Base-by-base conservation (phyloP, 2,113 vertebrate genomes). In the Chiloscyllium plagiosum region DNA sequence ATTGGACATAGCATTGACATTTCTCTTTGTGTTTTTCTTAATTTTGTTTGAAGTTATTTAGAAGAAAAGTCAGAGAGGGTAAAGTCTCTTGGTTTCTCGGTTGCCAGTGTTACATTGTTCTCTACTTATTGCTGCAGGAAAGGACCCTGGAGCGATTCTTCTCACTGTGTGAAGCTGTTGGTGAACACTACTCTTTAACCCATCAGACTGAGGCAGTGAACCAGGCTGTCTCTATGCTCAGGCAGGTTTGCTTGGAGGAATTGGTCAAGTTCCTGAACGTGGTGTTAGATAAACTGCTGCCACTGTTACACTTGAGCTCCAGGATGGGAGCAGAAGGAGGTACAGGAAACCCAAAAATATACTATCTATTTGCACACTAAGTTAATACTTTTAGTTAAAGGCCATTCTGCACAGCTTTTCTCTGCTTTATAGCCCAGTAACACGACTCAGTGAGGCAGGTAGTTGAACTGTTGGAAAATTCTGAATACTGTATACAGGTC, bases 141-240 rank as follows among this genome's bases (percentile, higher is more conserved):
- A 93, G 89, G 65, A 66, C 37, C 61, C 29, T 93, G 89, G 89
- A 93, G 89, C 61, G 17, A 20, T 93, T 93, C 89, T 93, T 93
- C 61, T 37, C 89, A 37, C n/a, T 93, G 89, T 93, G 89, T 66
- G 89, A 66, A 7, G 33, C 33, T 17, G 61, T 66, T 61, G 33
- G 19, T 66, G 33, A 93, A 93, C 89, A 19, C 29, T 33, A n/a
- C 19, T 37, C 89, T 66, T n/a, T 66, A 2, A 61, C 13, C 89
- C 89, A 93, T 65, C 89, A 68, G 33, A 65, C 89, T 17, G 89
- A 93, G 89, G 61, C 61, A 12, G 15, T 93, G 17, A 93, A 17
- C 19, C 26, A 66, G 89, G 89, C 89, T 42, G 89, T 93, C 19
- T 66, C 89, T n/a, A n/a, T 33, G 17, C 29, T 93, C 89, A 66